These are phyloP conservation scores for Hyphantria cunea DNA, from an alignment of 1,140 invertebrate species.

Conservation along the genomic window DNA sequence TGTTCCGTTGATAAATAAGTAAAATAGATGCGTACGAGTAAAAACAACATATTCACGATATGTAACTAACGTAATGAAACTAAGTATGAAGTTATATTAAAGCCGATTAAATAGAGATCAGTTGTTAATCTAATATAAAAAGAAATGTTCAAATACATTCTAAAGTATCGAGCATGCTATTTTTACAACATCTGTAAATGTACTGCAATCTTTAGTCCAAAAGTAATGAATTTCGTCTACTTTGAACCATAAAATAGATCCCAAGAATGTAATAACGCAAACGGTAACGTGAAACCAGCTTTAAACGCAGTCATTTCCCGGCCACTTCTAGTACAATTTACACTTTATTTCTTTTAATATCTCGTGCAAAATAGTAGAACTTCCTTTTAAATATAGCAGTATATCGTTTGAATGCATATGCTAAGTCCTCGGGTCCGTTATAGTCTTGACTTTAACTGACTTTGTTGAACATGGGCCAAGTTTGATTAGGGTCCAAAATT, in stretches of 20 bases:
- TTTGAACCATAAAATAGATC: neutral
- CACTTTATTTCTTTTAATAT: neutral
- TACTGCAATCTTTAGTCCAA: neutral
- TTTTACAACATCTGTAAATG: neutral
- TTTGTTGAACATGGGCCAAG: constrained; percentile 47
- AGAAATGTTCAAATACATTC: too few relatives aligned
- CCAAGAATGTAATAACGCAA: neutral
- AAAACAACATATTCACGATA: too few relatives aligned
- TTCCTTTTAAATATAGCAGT: constrained; percentile 2
- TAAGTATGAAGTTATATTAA: too few relatives aligned
- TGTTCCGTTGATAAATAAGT: too few relatives aligned
- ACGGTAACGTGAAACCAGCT: neutral
- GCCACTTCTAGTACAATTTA: neutral
- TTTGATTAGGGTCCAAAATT: constrained; percentile 68
- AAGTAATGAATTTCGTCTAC: neutral
- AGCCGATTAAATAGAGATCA: too few relatives aligned
- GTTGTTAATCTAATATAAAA: too few relatives aligned
- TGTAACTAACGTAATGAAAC: too few relatives aligned
- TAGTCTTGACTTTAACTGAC: constrained; percentile 39
- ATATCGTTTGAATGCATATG: constrained; percentile 16
- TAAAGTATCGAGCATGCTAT: neutral
- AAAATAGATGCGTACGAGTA: too few relatives aligned
- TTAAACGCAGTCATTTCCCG: neutral
- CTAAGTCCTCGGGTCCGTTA: too few relatives aligned
- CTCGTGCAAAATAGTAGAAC: neutral